phyloP scores from a whole-genome alignment of 2,797 vertebrate species.

The Pagetopsis macropterus region DNA sequence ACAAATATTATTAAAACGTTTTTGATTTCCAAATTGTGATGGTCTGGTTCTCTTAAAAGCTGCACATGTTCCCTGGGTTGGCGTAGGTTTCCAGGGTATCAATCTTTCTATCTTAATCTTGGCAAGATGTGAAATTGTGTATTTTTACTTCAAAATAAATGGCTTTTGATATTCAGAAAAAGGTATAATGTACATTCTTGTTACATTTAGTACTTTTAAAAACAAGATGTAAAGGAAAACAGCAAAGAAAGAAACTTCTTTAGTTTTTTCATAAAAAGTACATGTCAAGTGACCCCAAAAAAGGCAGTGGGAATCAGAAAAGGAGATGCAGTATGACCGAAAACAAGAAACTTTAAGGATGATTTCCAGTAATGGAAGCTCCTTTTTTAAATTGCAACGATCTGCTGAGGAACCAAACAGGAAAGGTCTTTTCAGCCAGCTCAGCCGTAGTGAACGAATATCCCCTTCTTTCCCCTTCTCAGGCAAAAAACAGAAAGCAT shows the following conservation, averaged over 20 bases:
- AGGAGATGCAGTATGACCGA: not conserved
- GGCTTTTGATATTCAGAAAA: not conserved
- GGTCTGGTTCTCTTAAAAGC: constrained; percentile 21
- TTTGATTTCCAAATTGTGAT: constrained; percentile 44
- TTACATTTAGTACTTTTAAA: not conserved
- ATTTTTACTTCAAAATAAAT: not conserved
- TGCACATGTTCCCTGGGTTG: not conserved
- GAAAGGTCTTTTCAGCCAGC: constrained; percentile 8
- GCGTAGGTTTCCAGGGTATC: not conserved
- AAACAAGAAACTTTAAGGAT: constrained; percentile 6
- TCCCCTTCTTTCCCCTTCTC: constrained; percentile 8
- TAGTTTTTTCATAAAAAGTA: not conserved
- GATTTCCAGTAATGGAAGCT: constrained; percentile 8
- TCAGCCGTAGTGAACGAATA: constrained; percentile 5
- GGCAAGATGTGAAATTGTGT: not conserved
- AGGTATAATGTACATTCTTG: not conserved
- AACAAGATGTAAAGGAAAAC: not conserved
- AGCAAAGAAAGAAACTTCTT: not conserved
- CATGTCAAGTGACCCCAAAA: not conserved
- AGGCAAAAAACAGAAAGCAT: constrained; percentile 30
- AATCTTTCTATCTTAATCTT: not conserved
- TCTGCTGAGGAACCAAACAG: constrained; percentile 13
- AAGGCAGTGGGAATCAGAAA: constrained; percentile 1
- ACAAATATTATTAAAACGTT: constrained; percentile 36
- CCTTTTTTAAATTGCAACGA: constrained; percentile 3